These are phyloP conservation scores for Drosophila koepferae DNA, from an alignment of 2,888 invertebrate genomes.

Conservation along the genomic window DNA sequence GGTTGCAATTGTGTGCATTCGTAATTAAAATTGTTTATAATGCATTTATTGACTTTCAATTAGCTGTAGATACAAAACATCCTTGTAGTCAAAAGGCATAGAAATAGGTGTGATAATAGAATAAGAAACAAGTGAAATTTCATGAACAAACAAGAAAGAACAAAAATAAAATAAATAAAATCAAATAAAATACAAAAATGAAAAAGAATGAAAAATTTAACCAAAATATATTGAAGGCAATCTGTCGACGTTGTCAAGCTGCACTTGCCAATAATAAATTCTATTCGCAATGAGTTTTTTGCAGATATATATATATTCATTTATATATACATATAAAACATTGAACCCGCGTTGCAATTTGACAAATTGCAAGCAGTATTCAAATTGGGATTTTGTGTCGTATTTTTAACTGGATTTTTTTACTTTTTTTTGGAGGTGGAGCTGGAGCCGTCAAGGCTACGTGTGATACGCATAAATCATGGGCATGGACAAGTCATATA, in stretches of 20 bases:
- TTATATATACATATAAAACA: constrained; percentile 14
- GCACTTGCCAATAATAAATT: constrained; percentile 68
- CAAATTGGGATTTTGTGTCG: constrained; percentile 38
- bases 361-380: constrained; percentile 71
- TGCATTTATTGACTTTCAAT: constrained; percentile 81
- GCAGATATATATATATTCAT: constrained; percentile 25
- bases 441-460: constrained; percentile 59
- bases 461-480: constrained; percentile 63
- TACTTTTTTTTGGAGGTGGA: constrained; percentile 27
- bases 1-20: constrained; percentile 59
- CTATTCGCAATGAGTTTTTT: constrained; percentile 27
- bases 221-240: constrained; percentile 50
- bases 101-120: constrained; percentile 29
- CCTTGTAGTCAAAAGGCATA: constrained; percentile 56
- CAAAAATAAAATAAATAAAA: constrained; percentile 1
- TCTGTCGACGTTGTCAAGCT: constrained; percentile 30
- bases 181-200: not conserved
- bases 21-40: constrained; percentile 60
- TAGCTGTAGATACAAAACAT: constrained; percentile 63
- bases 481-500: constrained; percentile 43
- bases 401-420: constrained; percentile 4
- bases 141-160: constrained; percentile 23
- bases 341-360: constrained; percentile 49
- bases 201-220: not conserved
- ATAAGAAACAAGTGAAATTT: constrained; percentile 26